A percentile compares a stretch with the other conserved stretches of the same genome.
These are phyloP conservation scores for Diarsia mendica DNA, from an alignment of 2,888 invertebrate species.

Conservation along the genomic window DNA sequence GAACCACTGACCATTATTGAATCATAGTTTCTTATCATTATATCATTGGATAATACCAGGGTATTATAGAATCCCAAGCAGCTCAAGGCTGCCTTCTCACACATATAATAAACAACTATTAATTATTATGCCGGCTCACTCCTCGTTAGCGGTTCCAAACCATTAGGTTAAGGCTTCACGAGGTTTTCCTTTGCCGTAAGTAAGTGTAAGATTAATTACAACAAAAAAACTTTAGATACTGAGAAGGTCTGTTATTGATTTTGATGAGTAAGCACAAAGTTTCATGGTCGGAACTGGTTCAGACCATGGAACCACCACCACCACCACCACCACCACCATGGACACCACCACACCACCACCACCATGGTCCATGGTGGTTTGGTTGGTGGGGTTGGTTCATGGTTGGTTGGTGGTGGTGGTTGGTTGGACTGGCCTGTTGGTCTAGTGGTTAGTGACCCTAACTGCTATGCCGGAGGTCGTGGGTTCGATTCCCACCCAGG, in stretches of 20 bases:
- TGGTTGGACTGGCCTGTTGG: too few relatives aligned
- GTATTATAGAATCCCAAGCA: neutral
- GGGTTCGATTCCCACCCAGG: too few relatives aligned
- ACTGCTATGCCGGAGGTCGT: too few relatives aligned
- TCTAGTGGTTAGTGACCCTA: too few relatives aligned
- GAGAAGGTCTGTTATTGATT: neutral
- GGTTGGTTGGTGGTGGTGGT: too few relatives aligned
- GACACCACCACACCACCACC: too few relatives aligned
- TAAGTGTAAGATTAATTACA: constrained; percentile 36
- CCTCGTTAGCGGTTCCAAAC: constrained; percentile 36
- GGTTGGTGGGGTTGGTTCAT: too few relatives aligned
- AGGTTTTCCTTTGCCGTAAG: constrained; percentile 34
- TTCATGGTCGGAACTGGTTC: neutral
- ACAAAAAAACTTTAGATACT: neutral
- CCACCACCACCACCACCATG: too few relatives aligned
- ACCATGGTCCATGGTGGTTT: too few relatives aligned
- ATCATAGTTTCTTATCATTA: too few relatives aligned
- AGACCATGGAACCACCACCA: too few relatives aligned
- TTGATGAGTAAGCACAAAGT: neutral
- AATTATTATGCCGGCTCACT: constrained; percentile 41
- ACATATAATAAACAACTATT: constrained; percentile 29
- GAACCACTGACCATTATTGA: too few relatives aligned
- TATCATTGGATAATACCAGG: neutral
- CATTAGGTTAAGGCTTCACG: constrained; percentile 33
- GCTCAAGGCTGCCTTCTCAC: constrained; percentile 1